Evolutionary conservation across 1,140 invertebrate genomes (phyloP), one percentile per base, ranked within the genome.

Genomic region (Scaptomyza montana): DNA sequence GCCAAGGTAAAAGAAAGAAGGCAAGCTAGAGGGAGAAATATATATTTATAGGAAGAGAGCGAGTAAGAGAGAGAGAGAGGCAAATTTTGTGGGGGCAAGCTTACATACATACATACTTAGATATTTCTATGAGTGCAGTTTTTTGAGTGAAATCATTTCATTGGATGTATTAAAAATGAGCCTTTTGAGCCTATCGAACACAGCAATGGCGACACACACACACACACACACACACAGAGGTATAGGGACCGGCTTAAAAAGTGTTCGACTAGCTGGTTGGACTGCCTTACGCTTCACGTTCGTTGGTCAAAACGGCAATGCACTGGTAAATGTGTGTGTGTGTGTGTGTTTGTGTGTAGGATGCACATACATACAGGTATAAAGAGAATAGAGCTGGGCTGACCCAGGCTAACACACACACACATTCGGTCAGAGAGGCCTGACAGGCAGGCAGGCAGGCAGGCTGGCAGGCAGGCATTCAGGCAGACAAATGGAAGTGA

Each of bases 71-170:
- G 41, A 45, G 64, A 51, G 21, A 13, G 30, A 53, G n/a, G 45
- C 28, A 33, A 0, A 25, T 57, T 71, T 33, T 6, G 5, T 33
- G 54, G 62, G 47, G 54, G 47, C 54, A 59, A 36, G 39, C 68
- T 19, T 12, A 5, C 3, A 53, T 7, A 33, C 4, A 33, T 0
- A 33, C 30, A 33, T 25, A 1, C 16, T 16, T 16, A 68, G 51
- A 25, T 33, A 33, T 47, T 39, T 46, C 62, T 45, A 53, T 43
- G 69, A 59, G 51, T n/a, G 50, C 30, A 45, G 21, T 45, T 63
- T 45, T 63, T 77, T 77, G 75, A 77, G 75, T 77, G 71, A 70
- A 69, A 65, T 70, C 56, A 61, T 77, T 50, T 60, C 71, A 77
- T 77, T 77, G 75, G 75, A 54, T 55, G 51, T 50, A 43, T 57